A percentile compares a stretch with the other conserved stretches of the same genome.
phyloP scores from a whole-genome alignment of 2,797 vertebrate species.

The Chanos chanos region DNA sequence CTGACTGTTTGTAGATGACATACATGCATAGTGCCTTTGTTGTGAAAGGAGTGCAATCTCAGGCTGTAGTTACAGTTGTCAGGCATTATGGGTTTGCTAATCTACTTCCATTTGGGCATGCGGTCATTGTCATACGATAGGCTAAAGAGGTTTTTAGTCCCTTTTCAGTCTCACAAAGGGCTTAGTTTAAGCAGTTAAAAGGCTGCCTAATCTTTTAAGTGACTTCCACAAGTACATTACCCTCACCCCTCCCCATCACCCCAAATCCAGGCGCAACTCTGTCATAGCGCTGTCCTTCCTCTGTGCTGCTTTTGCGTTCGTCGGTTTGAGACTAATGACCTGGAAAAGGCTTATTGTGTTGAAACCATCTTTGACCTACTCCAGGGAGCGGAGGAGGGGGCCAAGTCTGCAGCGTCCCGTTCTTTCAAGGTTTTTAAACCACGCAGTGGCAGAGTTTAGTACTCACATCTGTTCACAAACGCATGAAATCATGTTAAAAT shows the following conservation, averaged over 20 bases:
- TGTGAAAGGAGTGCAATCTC: conserved; percentile 27
- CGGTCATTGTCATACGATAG: conserved; percentile 39
- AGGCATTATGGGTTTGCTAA: conserved; percentile 36
- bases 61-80: conserved; percentile 50
- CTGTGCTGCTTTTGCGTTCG: conserved; percentile 30
- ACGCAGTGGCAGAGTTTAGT: conserved; percentile 7
- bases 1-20: conserved; percentile 35
- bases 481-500: no score
- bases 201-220: conserved; percentile 53
- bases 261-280: no score
- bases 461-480: conserved; percentile 6
- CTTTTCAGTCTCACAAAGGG: conserved; percentile 37
- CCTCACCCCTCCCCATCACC: conserved; percentile 3
- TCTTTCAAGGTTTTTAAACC: conserved; percentile 13
- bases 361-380: conserved; percentile 35
- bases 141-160: conserved; percentile 42
- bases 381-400: not conserved
- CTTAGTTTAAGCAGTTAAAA: conserved; percentile 52
- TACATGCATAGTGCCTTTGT: conserved; percentile 37
- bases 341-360: conserved; percentile 38
- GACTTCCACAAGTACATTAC: conserved; percentile 47
- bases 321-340: conserved; percentile 33
- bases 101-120: conserved; percentile 37
- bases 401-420: not conserved
- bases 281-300: not conserved